phyloP scores from a whole-genome alignment of 2,113 vertebrate genomes.

The Seriola rivoliana region DNA sequence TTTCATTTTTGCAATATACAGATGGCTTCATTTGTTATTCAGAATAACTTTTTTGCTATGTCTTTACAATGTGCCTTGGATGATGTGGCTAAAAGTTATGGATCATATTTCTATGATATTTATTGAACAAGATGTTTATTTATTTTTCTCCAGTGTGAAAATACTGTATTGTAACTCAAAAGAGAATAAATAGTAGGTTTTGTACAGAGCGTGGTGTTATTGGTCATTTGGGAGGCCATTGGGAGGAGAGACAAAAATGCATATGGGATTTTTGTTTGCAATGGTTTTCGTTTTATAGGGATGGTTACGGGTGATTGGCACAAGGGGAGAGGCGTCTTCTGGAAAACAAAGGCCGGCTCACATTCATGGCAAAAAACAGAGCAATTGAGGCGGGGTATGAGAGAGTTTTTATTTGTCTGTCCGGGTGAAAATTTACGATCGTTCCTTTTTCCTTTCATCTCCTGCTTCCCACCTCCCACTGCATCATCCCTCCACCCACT shows the following conservation, averaged over 20 bases:
- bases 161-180: constrained; percentile 74
- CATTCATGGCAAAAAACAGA: constrained; percentile 67
- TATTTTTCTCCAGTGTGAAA: constrained; percentile 81
- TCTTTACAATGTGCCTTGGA: constrained; percentile 64
- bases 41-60: constrained; percentile 45
- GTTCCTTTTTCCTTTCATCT: constrained; percentile 79
- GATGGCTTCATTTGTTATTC: constrained; percentile 11
- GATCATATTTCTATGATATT: constrained; percentile 80
- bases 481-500: constrained; percentile 63
- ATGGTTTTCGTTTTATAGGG: constrained; percentile 76
- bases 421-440: constrained; percentile 84
- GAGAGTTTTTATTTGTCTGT: constrained; percentile 85
- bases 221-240: constrained; percentile 72
- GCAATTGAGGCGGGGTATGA: constrained; percentile 66
- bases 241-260: constrained; percentile 63
- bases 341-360: constrained; percentile 76
- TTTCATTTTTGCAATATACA: constrained; percentile 24
- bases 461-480: constrained; percentile 66
- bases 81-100: constrained; percentile 58
- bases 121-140: constrained; percentile 87
- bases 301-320: constrained; percentile 77
- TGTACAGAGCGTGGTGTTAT: constrained; percentile 72
- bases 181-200: constrained; percentile 81
- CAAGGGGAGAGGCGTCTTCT: constrained; percentile 67
- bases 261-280: constrained; percentile 67